Conservation (phyloP, 2,797 vertebrate genomes). For the Mus spretus region DNA sequence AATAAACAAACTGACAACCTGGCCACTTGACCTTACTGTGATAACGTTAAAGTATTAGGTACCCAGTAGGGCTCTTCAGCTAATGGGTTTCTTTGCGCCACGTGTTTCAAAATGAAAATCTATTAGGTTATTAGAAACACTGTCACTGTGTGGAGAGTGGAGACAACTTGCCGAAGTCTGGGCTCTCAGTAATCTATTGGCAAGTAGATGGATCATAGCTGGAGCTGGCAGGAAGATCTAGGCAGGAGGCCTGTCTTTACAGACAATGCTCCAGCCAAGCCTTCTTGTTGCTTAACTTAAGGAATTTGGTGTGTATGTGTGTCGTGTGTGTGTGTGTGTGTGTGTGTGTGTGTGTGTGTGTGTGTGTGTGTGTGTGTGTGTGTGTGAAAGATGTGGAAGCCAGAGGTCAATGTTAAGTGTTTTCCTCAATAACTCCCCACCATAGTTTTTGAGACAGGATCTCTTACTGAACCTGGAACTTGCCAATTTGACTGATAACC, state of each 20-base stretch:
- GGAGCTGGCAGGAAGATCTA: not conserved
- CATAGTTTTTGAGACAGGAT: not conserved
- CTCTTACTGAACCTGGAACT: not conserved
- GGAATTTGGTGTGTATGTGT: not conserved
- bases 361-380: too few relatives aligned
- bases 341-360: not conserved
- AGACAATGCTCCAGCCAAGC: not conserved
- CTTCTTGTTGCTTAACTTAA: not conserved
- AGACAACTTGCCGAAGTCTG: not conserved
- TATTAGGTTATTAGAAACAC: slow-evolving; percentile 48
- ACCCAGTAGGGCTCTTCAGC: slow-evolving; percentile 9
- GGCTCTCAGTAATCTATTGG: not conserved
- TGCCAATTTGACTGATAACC: not conserved
- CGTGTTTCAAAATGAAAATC: slow-evolving; percentile 58
- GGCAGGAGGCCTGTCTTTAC: not conserved
- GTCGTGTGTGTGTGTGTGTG: not conserved
- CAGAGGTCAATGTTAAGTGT: not conserved
- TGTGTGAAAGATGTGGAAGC: not conserved
- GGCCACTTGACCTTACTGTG: slow-evolving; percentile 43
- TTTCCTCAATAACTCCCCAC: not conserved
- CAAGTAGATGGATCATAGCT: not conserved
- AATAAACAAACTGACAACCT: not conserved
- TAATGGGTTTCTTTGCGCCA: slow-evolving; percentile 1
- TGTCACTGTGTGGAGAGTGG: not conserved
- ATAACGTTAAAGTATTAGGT: slow-evolving; percentile 45